Conservation (phyloP, 2,113 vertebrate genomes). For the Microtus montanus region DNA sequence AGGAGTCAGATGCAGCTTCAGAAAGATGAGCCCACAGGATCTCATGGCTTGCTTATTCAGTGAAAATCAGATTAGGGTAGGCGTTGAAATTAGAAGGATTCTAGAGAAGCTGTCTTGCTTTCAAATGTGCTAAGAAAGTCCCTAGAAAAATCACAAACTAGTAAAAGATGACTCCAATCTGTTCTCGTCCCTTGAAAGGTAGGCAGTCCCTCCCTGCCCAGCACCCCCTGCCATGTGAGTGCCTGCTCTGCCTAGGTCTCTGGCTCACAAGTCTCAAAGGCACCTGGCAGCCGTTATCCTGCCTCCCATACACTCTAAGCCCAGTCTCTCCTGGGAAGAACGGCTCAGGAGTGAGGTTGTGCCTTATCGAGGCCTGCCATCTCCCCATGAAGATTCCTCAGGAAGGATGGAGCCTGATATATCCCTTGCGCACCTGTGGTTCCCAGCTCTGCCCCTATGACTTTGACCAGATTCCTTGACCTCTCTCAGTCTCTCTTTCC, state of each 20-base stretch:
- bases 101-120: not conserved
- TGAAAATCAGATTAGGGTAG: constrained; percentile 8
- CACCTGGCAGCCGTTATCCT: not conserved
- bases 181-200: not conserved
- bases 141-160: not conserved
- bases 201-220: accelerated
- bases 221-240: not conserved
- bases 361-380: not conserved
- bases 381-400: not conserved
- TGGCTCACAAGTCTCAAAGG: not conserved
- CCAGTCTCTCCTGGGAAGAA: not conserved
- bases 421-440: not conserved
- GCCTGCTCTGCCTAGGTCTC: not conserved
- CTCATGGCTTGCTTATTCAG: not conserved
- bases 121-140: not conserved
- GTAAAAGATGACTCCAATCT: not conserved
- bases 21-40: not conserved
- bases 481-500: not conserved
- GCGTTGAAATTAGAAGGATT: not conserved
- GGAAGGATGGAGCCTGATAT: not conserved
- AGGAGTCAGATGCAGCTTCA: not conserved
- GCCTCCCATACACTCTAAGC: not conserved
- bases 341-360: not conserved
- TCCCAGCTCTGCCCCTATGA: not conserved
- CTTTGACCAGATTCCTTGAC: not conserved